These are phyloP conservation scores for Garrulus glandarius DNA, from an alignment of 2,797 vertebrate genomes.

Conservation along the genomic window DNA sequence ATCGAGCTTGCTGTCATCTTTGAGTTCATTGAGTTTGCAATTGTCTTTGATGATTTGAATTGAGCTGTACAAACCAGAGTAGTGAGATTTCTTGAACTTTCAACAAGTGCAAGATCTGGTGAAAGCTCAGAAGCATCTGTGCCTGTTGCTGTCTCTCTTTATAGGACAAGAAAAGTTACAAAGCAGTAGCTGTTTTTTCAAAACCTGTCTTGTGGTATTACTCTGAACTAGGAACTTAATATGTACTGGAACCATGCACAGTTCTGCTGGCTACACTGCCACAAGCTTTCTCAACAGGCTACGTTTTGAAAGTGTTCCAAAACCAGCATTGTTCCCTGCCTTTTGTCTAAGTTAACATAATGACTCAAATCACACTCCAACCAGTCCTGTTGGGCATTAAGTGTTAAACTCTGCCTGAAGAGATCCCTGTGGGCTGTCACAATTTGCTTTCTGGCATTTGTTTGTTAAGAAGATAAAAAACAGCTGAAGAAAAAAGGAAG, in stretches of 20 bases:
- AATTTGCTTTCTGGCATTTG: neutral
- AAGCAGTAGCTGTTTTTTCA: slow-evolving; percentile 1
- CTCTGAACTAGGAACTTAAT: neutral
- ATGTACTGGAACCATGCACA: neutral
- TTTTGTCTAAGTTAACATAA: neutral
- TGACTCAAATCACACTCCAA: neutral
- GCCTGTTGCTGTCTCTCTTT: neutral
- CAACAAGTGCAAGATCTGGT: neutral
- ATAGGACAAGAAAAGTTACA: neutral
- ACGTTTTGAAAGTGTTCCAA: slow-evolving; percentile 38
- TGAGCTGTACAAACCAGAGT: neutral
- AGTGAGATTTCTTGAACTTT: neutral
- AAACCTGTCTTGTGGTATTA: slow-evolving; percentile 6
- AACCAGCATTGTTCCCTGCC: neutral
- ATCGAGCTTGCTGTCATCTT: neutral
- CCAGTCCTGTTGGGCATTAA: neutral
- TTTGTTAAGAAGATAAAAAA: neutral
- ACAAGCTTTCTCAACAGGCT: neutral
- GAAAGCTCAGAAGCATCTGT: neutral
- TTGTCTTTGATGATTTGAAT: neutral
- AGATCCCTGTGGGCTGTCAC: neutral
- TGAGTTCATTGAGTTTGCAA: neutral
- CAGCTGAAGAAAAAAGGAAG: neutral
- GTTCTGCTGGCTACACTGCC: slow-evolving; percentile 9
- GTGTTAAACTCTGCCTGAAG: neutral